Base-by-base conservation (phyloP, 2,113 vertebrate genomes). In the Trochalopteron elliotii region DNA sequence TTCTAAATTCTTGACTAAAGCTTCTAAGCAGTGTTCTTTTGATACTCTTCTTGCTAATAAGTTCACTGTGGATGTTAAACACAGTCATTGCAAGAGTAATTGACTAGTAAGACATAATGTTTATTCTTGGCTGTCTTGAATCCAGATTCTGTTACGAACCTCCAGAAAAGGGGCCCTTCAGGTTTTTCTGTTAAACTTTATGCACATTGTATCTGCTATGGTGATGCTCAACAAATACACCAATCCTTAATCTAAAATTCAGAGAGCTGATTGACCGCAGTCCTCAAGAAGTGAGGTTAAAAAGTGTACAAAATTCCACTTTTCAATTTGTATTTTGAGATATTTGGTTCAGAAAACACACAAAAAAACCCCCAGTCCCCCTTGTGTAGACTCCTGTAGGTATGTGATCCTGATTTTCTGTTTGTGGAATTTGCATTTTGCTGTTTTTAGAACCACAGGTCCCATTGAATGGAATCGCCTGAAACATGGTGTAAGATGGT, bases 351-450 rank as follows among this genome's bases (percentile, higher is more conserved):
- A 77, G 37, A 75, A 63, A 70, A 4, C 5, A 19, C 2, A n/a
- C 30, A 8, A 13, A 49, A 31, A 4, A 28, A 39, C 5, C 2
- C 5, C n/a, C 12, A 47, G 13, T 3, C 22, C 3, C 10, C 9
- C 13, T 37, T 56, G 9, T 69, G 25, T 59, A 23, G 52, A 4
- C 18, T 81, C 17, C 18, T 89, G 7, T 60, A n/a, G 37, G 3
- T 65, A 20, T 0, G 6, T 25, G 25, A 21, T 80, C 31, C 39
- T 8, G 12, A n/a, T 57, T n/a, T 10, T 65, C 53, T 37, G 50
- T 15, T 68, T 40, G 20, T 65, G 33, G 55, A 57, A 45, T 77
- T 49, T 42, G 4, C 7, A 5, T 78, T 5, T 4, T 72, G n/a
- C n/a, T 83, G 9, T 39, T 60, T 20, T 7, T 64, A 47, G 56